These are phyloP conservation scores for Spermophilus dauricus DNA, from an alignment of 2,113 vertebrate species.

Conservation along the genomic window DNA sequence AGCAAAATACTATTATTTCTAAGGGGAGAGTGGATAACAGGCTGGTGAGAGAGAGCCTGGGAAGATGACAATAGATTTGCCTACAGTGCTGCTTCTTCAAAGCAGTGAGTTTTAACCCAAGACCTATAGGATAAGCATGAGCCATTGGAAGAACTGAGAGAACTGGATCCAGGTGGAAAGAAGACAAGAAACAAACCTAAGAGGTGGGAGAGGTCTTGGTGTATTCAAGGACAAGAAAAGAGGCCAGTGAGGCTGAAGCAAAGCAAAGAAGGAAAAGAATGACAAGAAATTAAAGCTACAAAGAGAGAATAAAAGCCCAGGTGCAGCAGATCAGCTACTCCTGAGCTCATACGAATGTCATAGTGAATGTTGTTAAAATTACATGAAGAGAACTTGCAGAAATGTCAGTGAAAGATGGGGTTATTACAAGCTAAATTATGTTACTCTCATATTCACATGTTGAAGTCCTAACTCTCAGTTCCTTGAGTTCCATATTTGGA, in stretches of 20 bases:
- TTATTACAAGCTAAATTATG: background rate
- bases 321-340: background rate
- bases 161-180: background rate
- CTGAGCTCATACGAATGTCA: background rate
- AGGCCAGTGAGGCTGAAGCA: background rate
- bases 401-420: background rate
- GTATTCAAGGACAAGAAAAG: background rate
- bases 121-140: background rate
- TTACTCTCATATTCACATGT: background rate
- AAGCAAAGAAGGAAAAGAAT: background rate
- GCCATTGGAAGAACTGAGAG: background rate
- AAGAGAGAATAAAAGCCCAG: background rate
- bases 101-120: background rate
- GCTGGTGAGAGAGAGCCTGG: background rate
- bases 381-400: background rate
- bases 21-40: background rate
- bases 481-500: background rate
- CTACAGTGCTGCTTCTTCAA: background rate
- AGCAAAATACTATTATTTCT: background rate
- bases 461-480: background rate
- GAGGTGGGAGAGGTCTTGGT: background rate
- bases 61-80: background rate
- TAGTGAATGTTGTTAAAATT: background rate
- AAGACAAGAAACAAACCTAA: background rate
- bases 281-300: background rate